phyloP scores from a whole-genome alignment of 2,888 invertebrate species.

The Boloria euphrosyne region DNA sequence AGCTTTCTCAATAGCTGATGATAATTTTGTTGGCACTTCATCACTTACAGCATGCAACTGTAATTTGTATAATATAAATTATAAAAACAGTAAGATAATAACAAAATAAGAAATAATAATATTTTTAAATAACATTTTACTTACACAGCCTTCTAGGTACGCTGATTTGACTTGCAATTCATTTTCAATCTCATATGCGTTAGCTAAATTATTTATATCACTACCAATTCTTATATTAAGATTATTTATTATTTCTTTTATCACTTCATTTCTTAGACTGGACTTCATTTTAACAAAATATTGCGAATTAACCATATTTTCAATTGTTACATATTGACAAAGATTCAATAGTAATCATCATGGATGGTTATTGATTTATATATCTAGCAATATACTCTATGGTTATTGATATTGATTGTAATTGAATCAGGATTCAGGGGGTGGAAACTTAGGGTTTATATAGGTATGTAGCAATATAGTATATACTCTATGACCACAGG shows the following conservation, averaged over 20 bases:
- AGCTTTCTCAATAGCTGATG: conserved; percentile 84
- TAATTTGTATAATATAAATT: background rate
- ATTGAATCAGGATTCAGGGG: too few relatives aligned
- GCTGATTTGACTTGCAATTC: conserved; percentile 57
- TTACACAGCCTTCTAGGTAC: conserved; percentile 60
- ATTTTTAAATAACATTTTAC: conserved; percentile 39
- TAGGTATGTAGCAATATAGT: too few relatives aligned
- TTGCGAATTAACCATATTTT: too few relatives aligned
- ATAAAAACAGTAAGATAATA: background rate
- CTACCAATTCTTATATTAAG: conserved; percentile 66
- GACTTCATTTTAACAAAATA: conserved; percentile 36
- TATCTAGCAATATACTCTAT: too few relatives aligned
- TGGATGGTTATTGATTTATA: too few relatives aligned
- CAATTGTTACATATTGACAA: too few relatives aligned
- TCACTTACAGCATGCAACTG: conserved; percentile 85
- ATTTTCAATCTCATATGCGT: conserved; percentile 56
- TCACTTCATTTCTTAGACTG: conserved; percentile 59
- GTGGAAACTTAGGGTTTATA: too few relatives aligned
- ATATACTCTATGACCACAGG: too few relatives aligned
- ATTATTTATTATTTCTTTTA: conserved; percentile 75
- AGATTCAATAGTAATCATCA: too few relatives aligned
- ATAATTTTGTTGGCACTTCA: conserved; percentile 84
- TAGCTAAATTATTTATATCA: conserved; percentile 63
- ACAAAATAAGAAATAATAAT: background rate
- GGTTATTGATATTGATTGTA: too few relatives aligned